These are phyloP conservation scores for Nesoenas mayeri DNA, from an alignment of 2,113 vertebrate genomes.

Conservation along the genomic window DNA sequence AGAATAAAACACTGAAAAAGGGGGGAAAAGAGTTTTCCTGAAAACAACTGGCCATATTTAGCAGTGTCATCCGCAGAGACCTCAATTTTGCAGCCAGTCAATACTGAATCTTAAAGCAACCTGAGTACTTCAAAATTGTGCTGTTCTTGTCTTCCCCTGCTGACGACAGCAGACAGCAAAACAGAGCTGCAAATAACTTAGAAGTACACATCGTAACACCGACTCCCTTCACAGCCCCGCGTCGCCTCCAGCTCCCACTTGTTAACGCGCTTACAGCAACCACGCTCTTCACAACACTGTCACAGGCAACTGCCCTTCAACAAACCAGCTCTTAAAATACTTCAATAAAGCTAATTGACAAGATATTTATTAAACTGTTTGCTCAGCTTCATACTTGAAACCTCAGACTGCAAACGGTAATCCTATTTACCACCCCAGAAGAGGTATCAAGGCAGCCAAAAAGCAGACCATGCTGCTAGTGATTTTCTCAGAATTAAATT, in stretches of 20 bases:
- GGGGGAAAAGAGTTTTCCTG: not conserved
- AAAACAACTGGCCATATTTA: not conserved
- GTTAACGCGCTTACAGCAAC: not conserved
- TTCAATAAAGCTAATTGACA: not conserved
- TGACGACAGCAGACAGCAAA: not conserved
- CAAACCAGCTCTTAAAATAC: not conserved
- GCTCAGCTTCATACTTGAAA: not conserved
- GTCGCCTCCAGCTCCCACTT: not conserved
- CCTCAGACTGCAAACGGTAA: not conserved
- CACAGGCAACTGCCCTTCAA: not conserved
- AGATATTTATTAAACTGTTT: not conserved
- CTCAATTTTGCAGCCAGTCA: not conserved
- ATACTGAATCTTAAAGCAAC: not conserved
- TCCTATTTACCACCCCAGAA: not conserved
- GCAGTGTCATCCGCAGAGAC: not conserved
- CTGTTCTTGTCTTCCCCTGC: not conserved
- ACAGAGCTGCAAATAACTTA: conserved; percentile 17
- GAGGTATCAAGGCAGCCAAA: not conserved
- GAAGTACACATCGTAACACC: not conserved
- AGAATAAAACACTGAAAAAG: not conserved
- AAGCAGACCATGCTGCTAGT: not conserved
- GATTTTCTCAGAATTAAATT: not conserved
- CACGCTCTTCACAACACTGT: not conserved
- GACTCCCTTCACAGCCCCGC: not conserved
- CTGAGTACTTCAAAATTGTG: not conserved